Conservation (phyloP, 1,140 invertebrate genomes). For the Parasteatoda tepidariorum region DNA sequence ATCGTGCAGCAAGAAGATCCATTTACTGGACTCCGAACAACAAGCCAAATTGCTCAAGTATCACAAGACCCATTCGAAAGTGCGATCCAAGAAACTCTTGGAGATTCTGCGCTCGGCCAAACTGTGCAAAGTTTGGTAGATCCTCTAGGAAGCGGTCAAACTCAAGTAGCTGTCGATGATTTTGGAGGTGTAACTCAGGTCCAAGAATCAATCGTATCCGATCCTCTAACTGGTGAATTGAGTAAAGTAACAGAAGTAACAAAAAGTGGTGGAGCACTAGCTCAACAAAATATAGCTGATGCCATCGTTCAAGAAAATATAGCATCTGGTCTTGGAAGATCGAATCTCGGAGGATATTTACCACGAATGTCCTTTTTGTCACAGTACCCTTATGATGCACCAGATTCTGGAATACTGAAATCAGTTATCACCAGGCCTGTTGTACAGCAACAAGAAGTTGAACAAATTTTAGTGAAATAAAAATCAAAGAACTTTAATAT, state of each 20-base stretch:
- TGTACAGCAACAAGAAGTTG: slow-evolving; percentile 33
- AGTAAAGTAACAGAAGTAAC: slow-evolving; percentile 44
- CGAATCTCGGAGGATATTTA: neutral
- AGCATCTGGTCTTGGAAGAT: neutral
- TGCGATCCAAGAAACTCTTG: neutral
- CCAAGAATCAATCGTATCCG: neutral
- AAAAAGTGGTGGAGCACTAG: neutral
- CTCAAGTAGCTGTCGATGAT: neutral
- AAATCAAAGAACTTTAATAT: slow-evolving; percentile 36
- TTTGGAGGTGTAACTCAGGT: slow-evolving; percentile 5
- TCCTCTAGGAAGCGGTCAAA: slow-evolving; percentile 6
- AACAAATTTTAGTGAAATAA: slow-evolving; percentile 51
- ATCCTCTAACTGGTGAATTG: slow-evolving; percentile 8
- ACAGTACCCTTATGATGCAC: slow-evolving; percentile 42
- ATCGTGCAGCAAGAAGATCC: slow-evolving; percentile 36
- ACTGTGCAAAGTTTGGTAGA: neutral
- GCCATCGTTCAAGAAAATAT: slow-evolving; percentile 37
- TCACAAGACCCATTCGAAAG: slow-evolving; percentile 34
- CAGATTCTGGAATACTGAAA: neutral
- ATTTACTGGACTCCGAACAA: neutral
- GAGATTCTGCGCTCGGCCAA: neutral
- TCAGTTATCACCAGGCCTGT: slow-evolving; percentile 19
- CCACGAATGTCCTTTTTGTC: slow-evolving; percentile 43
- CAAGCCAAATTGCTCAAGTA: slow-evolving; percentile 13
- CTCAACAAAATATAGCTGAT: slow-evolving; percentile 30